Conservation (phyloP, 1,140 invertebrate genomes). For the Atta colombica region DNA sequence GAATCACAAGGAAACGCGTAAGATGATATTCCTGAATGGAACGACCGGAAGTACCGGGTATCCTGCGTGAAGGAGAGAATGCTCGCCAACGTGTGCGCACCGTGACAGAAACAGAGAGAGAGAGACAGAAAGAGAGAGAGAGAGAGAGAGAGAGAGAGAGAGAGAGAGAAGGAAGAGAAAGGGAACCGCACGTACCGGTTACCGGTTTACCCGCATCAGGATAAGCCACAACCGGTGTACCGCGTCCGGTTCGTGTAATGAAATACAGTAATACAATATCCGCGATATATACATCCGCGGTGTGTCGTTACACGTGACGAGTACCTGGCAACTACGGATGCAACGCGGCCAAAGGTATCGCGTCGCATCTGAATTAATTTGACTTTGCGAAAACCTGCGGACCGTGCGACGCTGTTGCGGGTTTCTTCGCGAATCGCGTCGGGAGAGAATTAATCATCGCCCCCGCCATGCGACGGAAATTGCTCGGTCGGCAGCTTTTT, state of each 20-base stretch:
- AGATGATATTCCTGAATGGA: conserved; percentile 75
- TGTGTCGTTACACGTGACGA: conserved; percentile 71
- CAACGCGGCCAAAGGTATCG: conserved; percentile 67
- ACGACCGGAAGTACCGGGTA: conserved; percentile 69
- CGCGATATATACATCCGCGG: conserved; percentile 78
- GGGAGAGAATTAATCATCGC: conserved; percentile 58
- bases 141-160: background rate
- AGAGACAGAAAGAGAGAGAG: background rate
- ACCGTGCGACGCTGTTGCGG: conserved; percentile 16
- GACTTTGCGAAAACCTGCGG: conserved; percentile 57
- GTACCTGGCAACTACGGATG: conserved; percentile 1
- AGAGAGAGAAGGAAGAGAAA: background rate
- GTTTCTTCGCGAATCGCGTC: conserved; percentile 6
- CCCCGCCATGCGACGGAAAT: conserved; percentile 23
- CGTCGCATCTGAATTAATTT: conserved; percentile 73
- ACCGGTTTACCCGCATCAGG: conserved; percentile 45
- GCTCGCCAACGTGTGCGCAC: background rate
- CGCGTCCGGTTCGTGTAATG: conserved; percentile 77
- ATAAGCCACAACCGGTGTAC: conserved; percentile 65
- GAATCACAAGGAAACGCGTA: conserved; percentile 74
- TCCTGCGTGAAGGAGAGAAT: conserved; percentile 67
- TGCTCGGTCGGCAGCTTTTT: conserved; percentile 47
- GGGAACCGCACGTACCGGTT: background rate
- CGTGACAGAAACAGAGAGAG: background rate
- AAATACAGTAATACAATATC: conserved; percentile 83